Evolutionary conservation across 92 coral and sea anemone genomes (phyloP).

Genomic region (Pocillopora grandis): DNA sequence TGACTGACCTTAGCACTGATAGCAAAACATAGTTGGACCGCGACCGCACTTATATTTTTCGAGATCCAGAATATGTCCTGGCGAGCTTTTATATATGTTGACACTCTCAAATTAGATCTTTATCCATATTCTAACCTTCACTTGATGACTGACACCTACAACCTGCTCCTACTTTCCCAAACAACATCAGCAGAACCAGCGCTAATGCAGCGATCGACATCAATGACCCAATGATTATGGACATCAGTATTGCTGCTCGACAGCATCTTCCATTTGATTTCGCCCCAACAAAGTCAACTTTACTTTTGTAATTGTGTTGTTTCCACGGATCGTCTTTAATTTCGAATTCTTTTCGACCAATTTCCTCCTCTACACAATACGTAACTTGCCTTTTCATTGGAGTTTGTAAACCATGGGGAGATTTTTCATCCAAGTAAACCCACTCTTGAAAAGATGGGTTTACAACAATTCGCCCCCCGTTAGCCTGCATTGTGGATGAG

Average conservation of each 20-base stretch:
- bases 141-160: neutral
- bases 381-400: slow-evolving; percentile 5
- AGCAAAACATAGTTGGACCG: too few species aligned
- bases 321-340: neutral
- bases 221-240: neutral
- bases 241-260: neutral
- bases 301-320: too few species aligned
- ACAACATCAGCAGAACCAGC: neutral
- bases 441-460: slow-evolving; percentile 3
- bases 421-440: too few species aligned
- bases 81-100: too few species aligned
- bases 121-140: neutral
- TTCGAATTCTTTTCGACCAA: neutral
- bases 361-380: neutral
- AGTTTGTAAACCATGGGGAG: too few species aligned
- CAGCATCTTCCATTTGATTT: too few species aligned
- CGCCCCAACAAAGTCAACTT: too few species aligned
- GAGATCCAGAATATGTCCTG: neutral
- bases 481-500: neutral
- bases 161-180: neutral
- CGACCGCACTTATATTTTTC: neutral
- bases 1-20: too few species aligned
- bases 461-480: neutral
- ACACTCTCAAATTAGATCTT: too few species aligned
- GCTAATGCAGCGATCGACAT: neutral